These are phyloP conservation scores for Arctocebus calabarensis DNA, from an alignment of 2,797 vertebrate genomes.

Conservation along the genomic window DNA sequence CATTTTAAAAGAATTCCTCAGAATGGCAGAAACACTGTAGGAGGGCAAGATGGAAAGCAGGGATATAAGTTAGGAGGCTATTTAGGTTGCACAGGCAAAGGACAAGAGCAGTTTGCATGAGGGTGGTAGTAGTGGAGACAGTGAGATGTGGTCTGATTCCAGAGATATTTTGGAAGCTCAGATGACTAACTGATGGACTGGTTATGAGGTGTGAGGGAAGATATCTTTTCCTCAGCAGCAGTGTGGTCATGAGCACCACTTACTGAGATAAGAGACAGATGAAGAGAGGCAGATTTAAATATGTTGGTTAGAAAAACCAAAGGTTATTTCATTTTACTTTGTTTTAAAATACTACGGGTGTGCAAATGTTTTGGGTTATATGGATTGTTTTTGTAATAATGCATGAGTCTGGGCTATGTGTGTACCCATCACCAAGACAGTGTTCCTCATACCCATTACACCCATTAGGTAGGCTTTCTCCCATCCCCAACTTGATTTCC, in stretches of 20 bases:
- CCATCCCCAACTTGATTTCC: no score
- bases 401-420: no score
- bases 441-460: no score
- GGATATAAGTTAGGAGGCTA: not conserved
- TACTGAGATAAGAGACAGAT: not conserved
- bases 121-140: not conserved
- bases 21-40: not conserved
- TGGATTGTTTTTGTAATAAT: no score
- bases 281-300: not conserved
- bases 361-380: no score
- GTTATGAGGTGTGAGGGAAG: not conserved
- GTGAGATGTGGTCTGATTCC: not conserved
- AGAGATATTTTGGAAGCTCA: not conserved
- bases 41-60: not conserved
- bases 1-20: not conserved
- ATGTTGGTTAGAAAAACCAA: not conserved
- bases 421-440: no score
- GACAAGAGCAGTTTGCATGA: not conserved
- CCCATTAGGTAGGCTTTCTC: no score
- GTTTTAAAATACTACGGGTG: no score
- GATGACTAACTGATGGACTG: not conserved
- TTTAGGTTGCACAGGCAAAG: not conserved
- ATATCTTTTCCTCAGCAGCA: not conserved
- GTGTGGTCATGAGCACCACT: not conserved
- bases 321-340: not conserved